phyloP scores from a whole-genome alignment of 2,113 vertebrate species.

The Pitta sordida region DNA sequence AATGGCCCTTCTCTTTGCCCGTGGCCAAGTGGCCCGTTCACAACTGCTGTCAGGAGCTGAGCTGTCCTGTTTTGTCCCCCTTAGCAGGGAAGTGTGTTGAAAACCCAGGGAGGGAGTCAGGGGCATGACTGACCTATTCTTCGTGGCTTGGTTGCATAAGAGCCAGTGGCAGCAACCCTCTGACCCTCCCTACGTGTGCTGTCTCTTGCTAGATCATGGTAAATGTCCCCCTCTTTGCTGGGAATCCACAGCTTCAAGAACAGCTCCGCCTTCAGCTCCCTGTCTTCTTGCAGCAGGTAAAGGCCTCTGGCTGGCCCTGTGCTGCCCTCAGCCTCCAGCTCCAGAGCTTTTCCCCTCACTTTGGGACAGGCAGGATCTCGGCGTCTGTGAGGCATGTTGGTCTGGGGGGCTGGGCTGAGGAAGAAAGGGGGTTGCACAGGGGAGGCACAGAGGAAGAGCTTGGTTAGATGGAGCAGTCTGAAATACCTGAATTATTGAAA shows the following conservation, averaged over 20 bases:
- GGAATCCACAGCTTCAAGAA: constrained; percentile 96
- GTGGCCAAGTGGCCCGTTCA: neutral
- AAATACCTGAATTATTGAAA: neutral
- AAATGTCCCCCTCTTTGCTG: constrained; percentile 95
- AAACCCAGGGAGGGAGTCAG: constrained; percentile 11
- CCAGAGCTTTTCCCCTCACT: neutral
- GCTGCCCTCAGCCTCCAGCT: constrained; percentile 23
- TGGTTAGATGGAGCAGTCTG: neutral
- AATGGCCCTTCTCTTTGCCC: neutral
- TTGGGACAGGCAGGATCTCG: neutral
- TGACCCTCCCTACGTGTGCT: constrained; percentile 26
- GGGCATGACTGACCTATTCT: neutral
- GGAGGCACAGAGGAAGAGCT: neutral
- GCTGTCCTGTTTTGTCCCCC: neutral
- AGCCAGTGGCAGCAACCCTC: constrained; percentile 16
- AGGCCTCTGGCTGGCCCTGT: constrained; percentile 21
- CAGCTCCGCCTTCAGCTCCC: constrained; percentile 95
- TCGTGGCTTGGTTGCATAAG: neutral
- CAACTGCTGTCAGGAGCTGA: neutral
- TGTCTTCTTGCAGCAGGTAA: constrained; percentile 95
- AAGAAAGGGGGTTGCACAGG: neutral
- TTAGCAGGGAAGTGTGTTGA: neutral
- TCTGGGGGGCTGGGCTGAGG: neutral
- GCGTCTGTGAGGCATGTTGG: neutral
- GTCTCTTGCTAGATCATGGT: constrained; percentile 87